phyloP scores from a whole-genome alignment of 2,797 vertebrate species.

The Psittacula echo region DNA sequence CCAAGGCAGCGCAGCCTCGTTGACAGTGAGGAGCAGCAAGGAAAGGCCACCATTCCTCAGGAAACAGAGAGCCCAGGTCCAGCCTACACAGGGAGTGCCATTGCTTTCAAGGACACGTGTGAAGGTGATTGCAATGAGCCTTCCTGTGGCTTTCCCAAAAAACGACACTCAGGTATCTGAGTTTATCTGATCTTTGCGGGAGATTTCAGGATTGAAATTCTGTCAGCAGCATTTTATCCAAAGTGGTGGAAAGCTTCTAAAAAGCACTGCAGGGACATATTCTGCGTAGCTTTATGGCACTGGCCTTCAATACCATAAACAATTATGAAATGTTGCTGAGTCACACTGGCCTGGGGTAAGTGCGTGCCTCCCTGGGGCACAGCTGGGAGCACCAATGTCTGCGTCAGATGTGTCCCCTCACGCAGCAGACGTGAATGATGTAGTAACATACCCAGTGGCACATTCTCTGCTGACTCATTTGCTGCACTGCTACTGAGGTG shows the following conservation, averaged over 20 bases:
- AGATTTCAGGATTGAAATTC: slow-evolving; percentile 46
- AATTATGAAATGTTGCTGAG: slow-evolving; percentile 59
- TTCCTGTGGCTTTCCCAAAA: neutral
- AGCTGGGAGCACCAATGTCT: neutral
- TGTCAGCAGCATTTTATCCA: slow-evolving; percentile 62
- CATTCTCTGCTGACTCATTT: slow-evolving; percentile 38
- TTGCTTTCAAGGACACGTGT: neutral
- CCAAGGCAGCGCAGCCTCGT: fast-evolving
- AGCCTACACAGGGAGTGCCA: fast-evolving
- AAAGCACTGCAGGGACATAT: slow-evolving; percentile 54
- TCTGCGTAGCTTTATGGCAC: neutral
- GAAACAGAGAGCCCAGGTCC: neutral
- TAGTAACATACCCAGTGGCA: neutral
- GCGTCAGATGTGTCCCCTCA: slow-evolving; percentile 7
- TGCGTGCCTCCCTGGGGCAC: slow-evolving; percentile 17
- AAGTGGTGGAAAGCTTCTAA: slow-evolving; percentile 58
- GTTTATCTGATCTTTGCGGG: slow-evolving; percentile 43
- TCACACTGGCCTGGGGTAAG: neutral
- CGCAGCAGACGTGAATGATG: slow-evolving; percentile 20
- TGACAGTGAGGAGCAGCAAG: neutral
- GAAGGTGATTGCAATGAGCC: neutral
- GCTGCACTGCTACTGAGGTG: neutral
- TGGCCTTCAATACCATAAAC: slow-evolving; percentile 41
- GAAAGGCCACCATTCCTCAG: neutral
- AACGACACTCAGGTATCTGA: neutral